Evolutionary conservation across 2,888 invertebrate species (phyloP).

Genomic region (Julus scanicus): DNA sequence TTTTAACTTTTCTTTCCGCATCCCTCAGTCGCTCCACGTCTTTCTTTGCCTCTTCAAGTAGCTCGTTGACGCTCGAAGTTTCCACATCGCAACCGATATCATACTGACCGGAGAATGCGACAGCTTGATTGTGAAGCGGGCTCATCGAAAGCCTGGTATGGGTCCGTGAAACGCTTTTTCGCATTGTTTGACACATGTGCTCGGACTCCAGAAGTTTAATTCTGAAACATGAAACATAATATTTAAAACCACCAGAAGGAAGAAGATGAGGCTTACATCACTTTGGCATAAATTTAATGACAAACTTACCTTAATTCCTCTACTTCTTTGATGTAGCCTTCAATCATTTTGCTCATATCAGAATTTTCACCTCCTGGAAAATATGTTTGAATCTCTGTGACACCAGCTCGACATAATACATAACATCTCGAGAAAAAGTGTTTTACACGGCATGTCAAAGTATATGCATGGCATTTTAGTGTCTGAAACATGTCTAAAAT

Average conservation of each 20-base stretch:
- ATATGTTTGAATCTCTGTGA: too few relatives aligned
- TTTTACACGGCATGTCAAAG: too few relatives aligned
- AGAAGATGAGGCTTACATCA: too few relatives aligned
- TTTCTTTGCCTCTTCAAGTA: conserved; percentile 81
- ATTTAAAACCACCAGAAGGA: too few relatives aligned
- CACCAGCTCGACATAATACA: too few relatives aligned
- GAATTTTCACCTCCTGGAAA: conserved; percentile 66
- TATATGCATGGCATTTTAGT: too few relatives aligned
- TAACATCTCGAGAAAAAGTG: too few relatives aligned
- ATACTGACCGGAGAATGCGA: conserved; percentile 60
- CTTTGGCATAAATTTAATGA: background rate
- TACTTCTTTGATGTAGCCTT: conserved; percentile 89
- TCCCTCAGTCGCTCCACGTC: conserved; percentile 71
- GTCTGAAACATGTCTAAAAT: too few relatives aligned
- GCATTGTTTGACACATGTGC: conserved; percentile 78
- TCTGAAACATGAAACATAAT: conserved; percentile 61
- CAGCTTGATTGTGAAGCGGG: conserved; percentile 59
- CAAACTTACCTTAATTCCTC: conserved; percentile 78
- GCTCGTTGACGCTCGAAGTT: conserved; percentile 68
- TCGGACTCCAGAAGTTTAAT: conserved; percentile 90
- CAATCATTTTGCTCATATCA: conserved; percentile 77
- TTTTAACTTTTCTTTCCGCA: background rate
- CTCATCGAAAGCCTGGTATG: conserved; percentile 60
- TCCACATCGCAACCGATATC: conserved; percentile 61
- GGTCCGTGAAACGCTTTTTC: conserved; percentile 62